phyloP scores from a whole-genome alignment of 2,113 vertebrate species.

The Lichenostomus cassidix region DNA sequence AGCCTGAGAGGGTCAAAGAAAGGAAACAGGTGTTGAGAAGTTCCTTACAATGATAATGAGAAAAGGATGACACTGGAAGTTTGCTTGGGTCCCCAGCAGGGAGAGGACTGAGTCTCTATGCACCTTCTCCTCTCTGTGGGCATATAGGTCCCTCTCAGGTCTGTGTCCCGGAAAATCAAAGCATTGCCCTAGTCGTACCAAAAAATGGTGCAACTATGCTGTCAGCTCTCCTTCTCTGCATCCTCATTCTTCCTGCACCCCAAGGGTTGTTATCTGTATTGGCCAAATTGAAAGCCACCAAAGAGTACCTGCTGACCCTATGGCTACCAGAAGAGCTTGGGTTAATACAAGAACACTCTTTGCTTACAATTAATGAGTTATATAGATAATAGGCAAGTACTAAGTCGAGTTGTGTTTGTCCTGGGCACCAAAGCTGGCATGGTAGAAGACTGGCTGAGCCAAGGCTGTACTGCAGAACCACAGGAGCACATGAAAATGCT shows the following conservation, averaged over 20 bases:
- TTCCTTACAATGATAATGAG: neutral
- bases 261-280: neutral
- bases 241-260: neutral
- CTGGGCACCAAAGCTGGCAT: neutral
- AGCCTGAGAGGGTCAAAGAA: neutral
- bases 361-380: neutral
- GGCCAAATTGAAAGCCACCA: neutral
- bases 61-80: neutral
- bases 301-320: neutral
- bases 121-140: neutral
- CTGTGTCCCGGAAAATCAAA: neutral
- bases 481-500: neutral
- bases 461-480: neutral
- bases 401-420: neutral
- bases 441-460: neutral
- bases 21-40: neutral
- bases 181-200: rapidly evolving
- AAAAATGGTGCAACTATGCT: neutral
- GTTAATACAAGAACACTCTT: neutral
- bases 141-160: rapidly evolving
- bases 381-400: neutral
- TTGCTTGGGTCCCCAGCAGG: neutral
- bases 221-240: neutral
- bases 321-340: neutral
- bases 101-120: neutral